Percentiles rank a stretch among this genome's conserved stretches.
Evolutionary conservation across 2,888 invertebrate species (phyloP).

Genomic region (Druceiella hillmani): DNA sequence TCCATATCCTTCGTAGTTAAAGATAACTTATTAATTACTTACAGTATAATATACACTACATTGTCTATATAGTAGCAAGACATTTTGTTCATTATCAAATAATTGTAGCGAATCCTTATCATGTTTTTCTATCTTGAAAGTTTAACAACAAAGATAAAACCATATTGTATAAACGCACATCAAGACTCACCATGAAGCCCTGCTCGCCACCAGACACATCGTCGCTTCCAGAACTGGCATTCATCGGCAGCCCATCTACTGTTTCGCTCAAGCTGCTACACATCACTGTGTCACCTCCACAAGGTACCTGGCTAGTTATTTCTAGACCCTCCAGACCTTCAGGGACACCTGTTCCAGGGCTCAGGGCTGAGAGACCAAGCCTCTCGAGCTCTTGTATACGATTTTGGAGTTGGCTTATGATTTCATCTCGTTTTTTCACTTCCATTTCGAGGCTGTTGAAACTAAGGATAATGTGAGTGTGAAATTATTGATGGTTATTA

Average conservation of each 20-base stretch:
- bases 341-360: constrained; percentile 14
- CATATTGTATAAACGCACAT: not conserved
- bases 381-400: constrained; percentile 65
- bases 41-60: constrained; percentile 2
- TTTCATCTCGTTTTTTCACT: constrained; percentile 73
- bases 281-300: constrained; percentile 9
- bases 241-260: constrained; percentile 30
- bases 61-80: not conserved
- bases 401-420: constrained; percentile 71
- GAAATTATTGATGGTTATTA: too few species aligned
- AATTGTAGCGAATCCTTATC: too few species aligned
- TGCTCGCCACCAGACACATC: constrained; percentile 42
- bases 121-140: not conserved
- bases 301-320: not conserved
- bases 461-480: constrained; percentile 37
- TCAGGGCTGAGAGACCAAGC: constrained; percentile 31
- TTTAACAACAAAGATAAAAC: not conserved
- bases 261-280: constrained; percentile 3
- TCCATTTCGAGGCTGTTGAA: constrained; percentile 75
- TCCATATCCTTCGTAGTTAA: too few species aligned
- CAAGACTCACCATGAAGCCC: constrained; percentile 43
- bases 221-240: constrained; percentile 45
- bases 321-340: constrained; percentile 1
- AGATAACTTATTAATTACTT: too few species aligned
- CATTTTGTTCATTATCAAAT: too few species aligned